Evolutionary conservation across 2,113 vertebrate genomes (phyloP), one percentile per base, ranked within the genome.

Genomic region (Planiliza haematocheilus): DNA sequence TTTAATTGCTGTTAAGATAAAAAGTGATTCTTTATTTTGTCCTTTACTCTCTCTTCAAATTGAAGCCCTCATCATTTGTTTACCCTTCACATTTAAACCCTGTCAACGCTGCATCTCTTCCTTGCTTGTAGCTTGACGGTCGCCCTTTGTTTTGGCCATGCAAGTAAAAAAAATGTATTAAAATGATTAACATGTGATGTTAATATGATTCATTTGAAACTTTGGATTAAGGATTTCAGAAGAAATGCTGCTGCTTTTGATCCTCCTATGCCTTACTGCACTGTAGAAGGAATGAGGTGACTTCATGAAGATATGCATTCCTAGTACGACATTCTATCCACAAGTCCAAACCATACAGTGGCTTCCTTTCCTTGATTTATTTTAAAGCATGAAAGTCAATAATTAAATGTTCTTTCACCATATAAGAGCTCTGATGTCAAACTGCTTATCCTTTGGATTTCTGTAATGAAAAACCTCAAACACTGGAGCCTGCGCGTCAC

Each of bases 181-280:
- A 66, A 81, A 30, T 20, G 5, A 69, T 70, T 50, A 50, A 7
- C 50, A 36, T 46, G 21, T 17, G 9, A 34, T 58, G 55, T 70
- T 75, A 9, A 62, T 77, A 20, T 0, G 8, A 74, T 66, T 51
- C 0, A 18, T 73, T 51, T 52, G 57, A 62, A 72, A n/a, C 9
- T 39, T 43, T 45, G 59, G 45, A 74, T 77, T 14, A 68, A 74
- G 59, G 38, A 34, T 17, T 77, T 72, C 72, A 89, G 45, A 77
- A 89, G 63, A 91, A 85, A 91, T 94, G 95, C 95, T 95, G 94
- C 93, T 93, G 86, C 91, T 91, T 86, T 20, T 18, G 37, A 86
- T 76, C 57, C 90, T 82, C 71, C 82, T 94, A 93, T 96, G 96
- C 95, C 96, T 96, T 97, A 96, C 86, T 61, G 75, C 85, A 90